A percentile compares a stretch with the other conserved stretches of the same genome.
Conservation (phyloP, 2,797 vertebrate species). For the Serranus cabrilla region DNA sequence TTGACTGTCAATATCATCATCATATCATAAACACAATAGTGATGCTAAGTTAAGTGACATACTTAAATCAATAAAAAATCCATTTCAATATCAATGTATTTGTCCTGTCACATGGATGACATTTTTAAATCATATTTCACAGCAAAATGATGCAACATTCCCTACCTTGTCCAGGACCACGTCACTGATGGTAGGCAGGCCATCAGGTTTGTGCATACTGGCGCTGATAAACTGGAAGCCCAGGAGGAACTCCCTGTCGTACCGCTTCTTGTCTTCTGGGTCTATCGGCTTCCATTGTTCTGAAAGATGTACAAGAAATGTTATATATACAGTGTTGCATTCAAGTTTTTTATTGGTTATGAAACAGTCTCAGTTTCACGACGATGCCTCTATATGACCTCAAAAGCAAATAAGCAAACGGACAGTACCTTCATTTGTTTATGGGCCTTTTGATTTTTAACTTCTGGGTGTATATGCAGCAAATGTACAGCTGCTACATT, state of each 20-base stretch:
- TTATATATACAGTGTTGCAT: neutral
- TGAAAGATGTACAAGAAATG: constrained; percentile 35
- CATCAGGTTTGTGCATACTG: constrained; percentile 97
- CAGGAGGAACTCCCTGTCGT: constrained; percentile 95
- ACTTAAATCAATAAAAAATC: neutral
- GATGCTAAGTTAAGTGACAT: neutral
- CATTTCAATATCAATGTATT: neutral
- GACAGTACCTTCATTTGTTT: neutral
- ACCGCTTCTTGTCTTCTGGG: constrained; percentile 95
- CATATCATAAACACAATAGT: neutral
- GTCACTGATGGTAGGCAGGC: constrained; percentile 93
- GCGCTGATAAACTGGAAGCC: constrained; percentile 95
- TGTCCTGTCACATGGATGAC: neutral
- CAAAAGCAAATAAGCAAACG: neutral
- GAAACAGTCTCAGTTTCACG: no score
- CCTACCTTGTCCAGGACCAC: constrained; percentile 97
- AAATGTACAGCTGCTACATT: neutral
- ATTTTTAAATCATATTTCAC: neutral
- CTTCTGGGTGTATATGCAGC: neutral
- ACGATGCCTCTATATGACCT: no score
- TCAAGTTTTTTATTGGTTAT: no score
- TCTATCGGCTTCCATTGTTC: constrained; percentile 96
- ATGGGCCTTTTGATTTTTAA: neutral
- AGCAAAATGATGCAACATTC: neutral
- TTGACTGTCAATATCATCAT: no score